phyloP scores from a whole-genome alignment of 2,797 vertebrate species.

The Enoplosus armatus region DNA sequence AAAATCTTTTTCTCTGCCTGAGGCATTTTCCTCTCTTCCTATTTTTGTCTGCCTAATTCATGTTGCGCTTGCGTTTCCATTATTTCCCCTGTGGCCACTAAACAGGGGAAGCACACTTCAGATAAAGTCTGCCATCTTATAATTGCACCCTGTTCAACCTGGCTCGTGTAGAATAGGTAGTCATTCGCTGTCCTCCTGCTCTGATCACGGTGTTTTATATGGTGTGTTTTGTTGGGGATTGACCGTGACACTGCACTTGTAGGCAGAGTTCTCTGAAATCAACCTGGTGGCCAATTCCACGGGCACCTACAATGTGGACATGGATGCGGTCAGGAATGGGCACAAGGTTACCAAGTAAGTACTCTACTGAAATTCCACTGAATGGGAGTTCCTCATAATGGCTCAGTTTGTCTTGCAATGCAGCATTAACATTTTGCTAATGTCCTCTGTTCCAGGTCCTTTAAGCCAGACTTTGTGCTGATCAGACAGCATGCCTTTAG shows the following conservation, averaged over 20 bases:
- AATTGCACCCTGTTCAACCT: background rate
- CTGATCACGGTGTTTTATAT: background rate
- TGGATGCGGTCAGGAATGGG: constrained; percentile 90
- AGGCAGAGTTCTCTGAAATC: constrained; percentile 93
- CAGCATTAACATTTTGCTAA: constrained; percentile 51
- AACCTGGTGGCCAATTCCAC: constrained; percentile 90
- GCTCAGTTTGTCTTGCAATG: constrained; percentile 1
- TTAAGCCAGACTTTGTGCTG: constrained; percentile 94
- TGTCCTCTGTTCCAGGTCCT: constrained; percentile 82
- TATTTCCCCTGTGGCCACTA: constrained; percentile 30
- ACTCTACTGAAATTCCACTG: background rate
- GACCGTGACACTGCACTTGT: constrained; percentile 43
- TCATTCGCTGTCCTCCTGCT: background rate
- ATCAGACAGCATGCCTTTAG: constrained; percentile 94
- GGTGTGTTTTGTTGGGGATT: constrained; percentile 19
- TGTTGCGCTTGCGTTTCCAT: constrained; percentile 22
- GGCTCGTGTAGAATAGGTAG: background rate
- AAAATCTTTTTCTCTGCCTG: constrained; percentile 22
- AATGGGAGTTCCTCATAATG: background rate
- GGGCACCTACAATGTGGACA: constrained; percentile 89
- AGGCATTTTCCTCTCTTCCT: constrained; percentile 30
- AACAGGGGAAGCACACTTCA: constrained; percentile 22
- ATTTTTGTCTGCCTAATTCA: constrained; percentile 46
- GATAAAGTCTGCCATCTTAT: constrained; percentile 19
- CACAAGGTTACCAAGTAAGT: constrained; percentile 90